phyloP scores from a whole-genome alignment of 2,888 invertebrate species.

The Helleia helle region DNA sequence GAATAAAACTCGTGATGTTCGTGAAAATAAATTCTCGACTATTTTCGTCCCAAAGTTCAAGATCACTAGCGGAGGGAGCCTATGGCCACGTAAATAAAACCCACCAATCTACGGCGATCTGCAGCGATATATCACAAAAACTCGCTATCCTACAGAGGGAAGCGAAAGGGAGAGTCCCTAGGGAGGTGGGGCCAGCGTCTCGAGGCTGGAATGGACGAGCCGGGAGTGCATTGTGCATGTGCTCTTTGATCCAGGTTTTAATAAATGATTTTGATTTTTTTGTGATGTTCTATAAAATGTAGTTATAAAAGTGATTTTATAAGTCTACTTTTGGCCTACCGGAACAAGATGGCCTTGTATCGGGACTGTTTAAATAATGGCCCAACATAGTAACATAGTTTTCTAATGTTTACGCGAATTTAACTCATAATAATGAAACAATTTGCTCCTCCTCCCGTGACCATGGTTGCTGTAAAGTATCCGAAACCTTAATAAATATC shows the following conservation, averaged over 20 bases:
- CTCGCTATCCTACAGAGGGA: slow-evolving; percentile 23
- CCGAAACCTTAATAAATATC: no score
- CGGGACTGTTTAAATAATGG: no score
- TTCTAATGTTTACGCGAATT: no score
- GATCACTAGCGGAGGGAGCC: slow-evolving; percentile 39
- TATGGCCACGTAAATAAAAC: slow-evolving; percentile 45
- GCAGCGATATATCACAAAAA: slow-evolving; percentile 35
- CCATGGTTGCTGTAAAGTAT: no score
- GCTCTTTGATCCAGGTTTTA: slow-evolving; percentile 15
- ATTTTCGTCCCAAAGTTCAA: slow-evolving; percentile 41
- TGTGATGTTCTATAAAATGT: no score
- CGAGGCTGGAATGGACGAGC: slow-evolving; percentile 64
- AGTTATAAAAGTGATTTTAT: no score
- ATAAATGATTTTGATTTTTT: slow-evolving; percentile 22
- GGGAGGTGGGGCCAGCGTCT: slow-evolving; percentile 71
- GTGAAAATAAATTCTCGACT: slow-evolving; percentile 15
- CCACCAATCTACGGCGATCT: slow-evolving; percentile 30
- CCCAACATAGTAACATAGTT: no score
- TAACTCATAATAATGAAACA: no score
- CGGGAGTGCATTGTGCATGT: slow-evolving; percentile 50
- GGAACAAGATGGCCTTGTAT: no score
- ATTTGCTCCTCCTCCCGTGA: no score
- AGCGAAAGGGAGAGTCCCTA: slow-evolving; percentile 67
- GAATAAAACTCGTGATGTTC: background rate
- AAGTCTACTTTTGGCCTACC: no score